A percentile compares a stretch with the other conserved stretches of the same genome.
phyloP scores from a whole-genome alignment of 2,113 vertebrate species.

The Neolamprologus ventralis region DNA sequence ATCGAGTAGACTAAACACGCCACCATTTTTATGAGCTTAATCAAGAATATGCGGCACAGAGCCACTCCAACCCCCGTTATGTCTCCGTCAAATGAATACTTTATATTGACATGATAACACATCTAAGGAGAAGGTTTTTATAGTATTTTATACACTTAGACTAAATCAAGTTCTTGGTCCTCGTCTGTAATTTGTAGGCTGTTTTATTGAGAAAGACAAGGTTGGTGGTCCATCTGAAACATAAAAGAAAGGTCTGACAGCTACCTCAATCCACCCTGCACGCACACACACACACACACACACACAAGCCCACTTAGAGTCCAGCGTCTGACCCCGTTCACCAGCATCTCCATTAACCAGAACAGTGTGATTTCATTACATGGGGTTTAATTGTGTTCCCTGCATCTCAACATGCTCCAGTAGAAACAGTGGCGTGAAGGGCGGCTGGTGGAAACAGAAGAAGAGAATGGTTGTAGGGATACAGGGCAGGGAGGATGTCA shows the following conservation, averaged over 20 bases:
- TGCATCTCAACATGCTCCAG: constrained; percentile 38
- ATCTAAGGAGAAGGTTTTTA: constrained; percentile 15
- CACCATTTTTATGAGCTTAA: constrained; percentile 14
- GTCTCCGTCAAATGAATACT: constrained; percentile 48
- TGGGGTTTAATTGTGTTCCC: constrained; percentile 57
- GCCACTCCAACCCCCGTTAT: not conserved
- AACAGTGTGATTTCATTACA: constrained; percentile 69
- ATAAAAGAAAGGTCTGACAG: constrained; percentile 1
- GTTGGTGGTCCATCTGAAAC: constrained; percentile 10
- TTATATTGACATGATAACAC: constrained; percentile 14
- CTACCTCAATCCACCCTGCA: not conserved
- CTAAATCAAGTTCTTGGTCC: not conserved
- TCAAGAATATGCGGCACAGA: constrained; percentile 5
- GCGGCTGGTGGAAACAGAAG: constrained; percentile 22
- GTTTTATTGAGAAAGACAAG: not conserved
- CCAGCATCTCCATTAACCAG: constrained; percentile 60
- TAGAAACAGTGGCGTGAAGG: constrained; percentile 34
- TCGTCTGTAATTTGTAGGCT: not conserved
- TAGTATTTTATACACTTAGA: not conserved
- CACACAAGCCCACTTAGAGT: not conserved
- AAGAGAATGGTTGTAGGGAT: not conserved
- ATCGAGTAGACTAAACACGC: constrained; percentile 53
- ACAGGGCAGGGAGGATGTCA: constrained; percentile 60
- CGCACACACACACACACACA: not conserved
- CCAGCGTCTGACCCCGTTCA: constrained; percentile 43